Evolutionary conservation across 1,140 invertebrate genomes (phyloP).

Genomic region (Thaumatotibia leucotreta): DNA sequence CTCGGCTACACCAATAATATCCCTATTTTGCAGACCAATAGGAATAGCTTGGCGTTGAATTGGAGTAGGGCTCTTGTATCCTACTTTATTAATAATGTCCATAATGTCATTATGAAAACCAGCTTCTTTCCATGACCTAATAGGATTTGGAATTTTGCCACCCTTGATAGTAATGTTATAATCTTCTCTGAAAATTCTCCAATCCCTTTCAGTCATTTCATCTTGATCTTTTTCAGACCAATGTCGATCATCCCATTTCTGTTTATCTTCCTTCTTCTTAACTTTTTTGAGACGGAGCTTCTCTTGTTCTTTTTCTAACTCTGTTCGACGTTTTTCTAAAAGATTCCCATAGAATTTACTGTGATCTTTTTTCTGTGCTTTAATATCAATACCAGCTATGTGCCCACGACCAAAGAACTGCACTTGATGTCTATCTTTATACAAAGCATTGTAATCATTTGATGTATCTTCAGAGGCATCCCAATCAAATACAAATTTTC

Average conservation of each 20-base stretch:
- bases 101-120: conserved; percentile 94
- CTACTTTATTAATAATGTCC: conserved; percentile 96
- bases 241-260: conserved; percentile 99
- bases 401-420: conserved; percentile 99
- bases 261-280: conserved; percentile 97
- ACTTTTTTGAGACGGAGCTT: conserved; percentile 95
- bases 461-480: conserved; percentile 99
- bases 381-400: conserved; percentile 98
- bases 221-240: conserved; percentile 96
- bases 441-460: conserved; percentile 97
- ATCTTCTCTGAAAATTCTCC: conserved; percentile 99
- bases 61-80: conserved; percentile 98
- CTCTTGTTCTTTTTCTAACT: conserved; percentile 98
- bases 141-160: conserved; percentile 97
- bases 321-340: conserved; percentile 95
- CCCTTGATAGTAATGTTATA: conserved; percentile 99
- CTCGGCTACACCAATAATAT: conserved; percentile 99
- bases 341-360: conserved; percentile 99
- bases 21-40: conserved; percentile 98
- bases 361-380: conserved; percentile 97
- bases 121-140: conserved; percentile 96
- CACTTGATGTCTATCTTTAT: conserved; percentile 96
- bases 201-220: conserved; percentile 99
- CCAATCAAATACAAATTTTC: conserved; percentile 99
- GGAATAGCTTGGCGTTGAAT: conserved; percentile 99